Percentiles rank a stretch among this genome's conserved stretches.
These are phyloP conservation scores for Phrynosoma platyrhinos DNA, from an alignment of 2,113 vertebrate species.

Conservation along the genomic window DNA sequence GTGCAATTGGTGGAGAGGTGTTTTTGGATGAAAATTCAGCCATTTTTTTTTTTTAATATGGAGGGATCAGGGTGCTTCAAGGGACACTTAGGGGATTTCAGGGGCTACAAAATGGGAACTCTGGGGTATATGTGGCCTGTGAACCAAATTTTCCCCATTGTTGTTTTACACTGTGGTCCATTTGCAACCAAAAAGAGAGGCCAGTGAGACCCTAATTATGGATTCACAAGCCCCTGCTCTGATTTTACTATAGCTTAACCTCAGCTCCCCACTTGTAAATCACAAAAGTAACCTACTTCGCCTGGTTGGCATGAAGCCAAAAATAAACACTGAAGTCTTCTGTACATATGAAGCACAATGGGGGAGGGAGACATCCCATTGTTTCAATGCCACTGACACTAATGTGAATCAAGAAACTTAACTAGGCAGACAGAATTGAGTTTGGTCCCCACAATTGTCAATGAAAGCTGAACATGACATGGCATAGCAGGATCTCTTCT, in stretches of 20 bases:
- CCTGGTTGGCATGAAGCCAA: background rate
- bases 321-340: background rate
- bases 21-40: too few species aligned
- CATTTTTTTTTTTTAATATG: too few species aligned
- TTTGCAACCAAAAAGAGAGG: too few species aligned
- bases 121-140: too few species aligned
- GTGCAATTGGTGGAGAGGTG: too few species aligned
- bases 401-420: background rate
- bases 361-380: background rate
- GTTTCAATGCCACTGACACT: background rate
- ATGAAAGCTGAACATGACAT: background rate
- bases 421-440: background rate
- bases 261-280: background rate
- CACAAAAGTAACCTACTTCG: background rate
- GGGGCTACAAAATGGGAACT: too few species aligned
- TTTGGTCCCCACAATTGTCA: background rate
- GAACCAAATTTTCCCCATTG: too few species aligned
- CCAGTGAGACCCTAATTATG: background rate
- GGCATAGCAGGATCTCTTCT: background rate
- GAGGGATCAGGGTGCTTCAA: too few species aligned
- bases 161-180: background rate
- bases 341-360: background rate
- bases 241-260: background rate
- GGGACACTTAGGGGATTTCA: too few species aligned
- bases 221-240: background rate